Evolutionary conservation across 2,888 invertebrate genomes (phyloP), one percentile per base, ranked within the genome.

Genomic region (Drosophila incognita): DNA sequence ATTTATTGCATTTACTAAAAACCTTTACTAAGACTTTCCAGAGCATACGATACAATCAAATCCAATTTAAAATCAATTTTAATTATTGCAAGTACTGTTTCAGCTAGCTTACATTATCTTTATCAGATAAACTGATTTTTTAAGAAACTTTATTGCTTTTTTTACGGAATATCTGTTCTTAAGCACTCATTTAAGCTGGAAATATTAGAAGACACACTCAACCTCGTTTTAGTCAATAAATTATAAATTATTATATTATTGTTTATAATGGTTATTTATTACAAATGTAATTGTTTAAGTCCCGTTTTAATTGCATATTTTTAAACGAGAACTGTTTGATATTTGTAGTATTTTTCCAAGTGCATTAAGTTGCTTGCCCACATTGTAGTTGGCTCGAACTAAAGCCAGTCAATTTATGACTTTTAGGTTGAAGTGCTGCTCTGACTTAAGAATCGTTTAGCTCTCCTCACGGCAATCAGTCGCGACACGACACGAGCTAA

Each of bases 401-500:
- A 13, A 40, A 54, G 42, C 51, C 35, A 21, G 15, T 56, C 51
- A 57, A 61, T 57, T 70, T 51, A 61, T 70, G 61, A 61, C 27
- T 46, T 29, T 35, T 35, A 4, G 51, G 61, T 46, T 56, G 54
- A 67, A 60, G 54, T 36, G 53, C 15, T 29, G 31, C 51, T 49
- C 36, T 51, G 60, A 61, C 40, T 52, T 42, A 61, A 66, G 66
- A 63, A 62, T 29, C 71, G 71, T 75, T 76, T 65, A 59, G 53
- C 21, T 62, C 52, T 60, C 36, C 42, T 54, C 58, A 18, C 18
- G 24, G 59, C 56, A 65, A 75, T 75, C 70, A 76, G 57, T n/a
- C 38, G 65, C 61, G 61, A 58, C 60, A 71, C 61, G 61, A 58
- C 60, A 71, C 65, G 68, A 64, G 71, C 64, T 80, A 67, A 78